A percentile compares a stretch with the other conserved stretches of the same genome.
Evolutionary conservation across 2,888 invertebrate species (phyloP).

Genomic region (Myopa testacea): DNA sequence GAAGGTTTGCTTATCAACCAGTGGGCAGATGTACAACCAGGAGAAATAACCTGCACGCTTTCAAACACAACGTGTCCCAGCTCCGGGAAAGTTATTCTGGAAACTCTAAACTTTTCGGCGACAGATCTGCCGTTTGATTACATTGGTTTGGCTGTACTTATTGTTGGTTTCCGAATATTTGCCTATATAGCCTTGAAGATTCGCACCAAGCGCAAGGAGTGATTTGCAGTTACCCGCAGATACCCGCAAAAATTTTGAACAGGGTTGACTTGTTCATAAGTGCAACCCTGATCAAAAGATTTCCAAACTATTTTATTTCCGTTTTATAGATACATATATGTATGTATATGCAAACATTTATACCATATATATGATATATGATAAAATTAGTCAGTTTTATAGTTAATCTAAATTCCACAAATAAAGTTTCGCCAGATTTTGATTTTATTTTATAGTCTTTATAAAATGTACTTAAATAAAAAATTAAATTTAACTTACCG

Average conservation of each 20-base stretch:
- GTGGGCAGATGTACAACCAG: slow-evolving; percentile 81
- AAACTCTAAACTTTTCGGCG: slow-evolving; percentile 82
- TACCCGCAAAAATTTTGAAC: neutral
- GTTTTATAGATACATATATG: no score
- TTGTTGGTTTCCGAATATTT: slow-evolving; percentile 79
- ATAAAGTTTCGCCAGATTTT: no score
- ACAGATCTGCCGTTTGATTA: slow-evolving; percentile 79
- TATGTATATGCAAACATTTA: no score
- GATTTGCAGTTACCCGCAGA: neutral
- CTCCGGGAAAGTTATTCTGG: slow-evolving; percentile 81
- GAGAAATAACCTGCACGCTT: slow-evolving; percentile 79
- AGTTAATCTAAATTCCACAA: no score
- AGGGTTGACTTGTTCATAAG: neutral
- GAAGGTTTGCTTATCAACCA: slow-evolving; percentile 91
- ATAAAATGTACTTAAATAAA: no score
- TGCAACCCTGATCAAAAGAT: neutral
- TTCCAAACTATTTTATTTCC: neutral
- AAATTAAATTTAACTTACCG: no score
- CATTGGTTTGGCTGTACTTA: slow-evolving; percentile 76
- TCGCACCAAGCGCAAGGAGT: slow-evolving; percentile 76
- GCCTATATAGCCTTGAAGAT: slow-evolving; percentile 81
- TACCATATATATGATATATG: no score
- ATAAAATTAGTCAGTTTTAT: no score
- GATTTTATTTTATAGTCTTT: no score
- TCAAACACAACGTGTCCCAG: slow-evolving; percentile 83